Evolutionary conservation across 2,113 vertebrate genomes (phyloP), one percentile per base, ranked within the genome.

Genomic region (Hippocampus zosterae): DNA sequence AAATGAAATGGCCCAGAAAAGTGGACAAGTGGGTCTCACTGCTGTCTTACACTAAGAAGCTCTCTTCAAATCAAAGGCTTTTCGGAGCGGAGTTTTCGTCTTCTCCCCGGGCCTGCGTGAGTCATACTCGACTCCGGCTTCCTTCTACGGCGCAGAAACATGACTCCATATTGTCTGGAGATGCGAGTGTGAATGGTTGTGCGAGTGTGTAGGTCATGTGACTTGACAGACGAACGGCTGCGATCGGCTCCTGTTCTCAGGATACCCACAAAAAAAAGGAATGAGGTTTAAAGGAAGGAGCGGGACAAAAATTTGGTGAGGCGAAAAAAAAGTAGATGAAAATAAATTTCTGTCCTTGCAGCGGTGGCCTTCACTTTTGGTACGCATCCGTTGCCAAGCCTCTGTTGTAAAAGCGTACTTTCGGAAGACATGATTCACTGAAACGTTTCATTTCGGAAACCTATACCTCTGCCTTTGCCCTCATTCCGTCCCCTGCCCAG

Each of bases 361-460:
- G 0, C 13, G 44, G 52, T 5, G 46, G 74, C 74, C 76, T 71
- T 71, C 40, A 80, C 80, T 69, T 70, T 71, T 37, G 46, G 23
- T 69, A 52, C 74, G 70, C 56, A 74, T 78, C 61, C 3, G 3
- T 25, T 67, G 11, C 62, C 70, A 72, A 76, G 72, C 70, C 40
- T 69, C 81, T 53, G 33, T 60, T 77, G 62, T 67, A 73, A 70
- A 65, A 50, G 29, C 56, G 57, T 15, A 55, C 29, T 65, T 70
- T 53, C 69, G 52, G 8, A 25, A 55, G 64, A 66, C 75, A 23
- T 63, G 61, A 18, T 50, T 53, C 65, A 67, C 62, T 52, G 48
- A 74, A 65, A 73, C 71, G 69, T 76, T 76, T 78, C 46, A 75
- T 74, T 84, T 76, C 3, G 21, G 70, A 74, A 80, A 74, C 65